Evolutionary conservation across 2,888 invertebrate species (phyloP).

Genomic region (Tiphia femorata): DNA sequence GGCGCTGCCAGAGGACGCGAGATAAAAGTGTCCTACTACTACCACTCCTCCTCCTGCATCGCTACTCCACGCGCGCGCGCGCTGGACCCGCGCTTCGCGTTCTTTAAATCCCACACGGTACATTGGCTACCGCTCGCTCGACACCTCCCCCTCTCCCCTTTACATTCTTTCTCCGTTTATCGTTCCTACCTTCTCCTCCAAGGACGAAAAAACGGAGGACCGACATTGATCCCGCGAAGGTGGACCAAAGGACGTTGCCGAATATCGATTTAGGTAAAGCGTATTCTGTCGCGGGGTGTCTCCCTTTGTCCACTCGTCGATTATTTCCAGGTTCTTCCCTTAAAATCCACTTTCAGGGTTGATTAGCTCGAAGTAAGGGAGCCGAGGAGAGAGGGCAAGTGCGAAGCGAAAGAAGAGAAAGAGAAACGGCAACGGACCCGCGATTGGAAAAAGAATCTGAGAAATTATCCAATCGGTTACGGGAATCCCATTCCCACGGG

Average conservation of each 20-base stretch:
- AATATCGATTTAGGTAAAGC: background rate
- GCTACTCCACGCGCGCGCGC: background rate
- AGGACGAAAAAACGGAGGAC: background rate
- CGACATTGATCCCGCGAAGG: background rate
- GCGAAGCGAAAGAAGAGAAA: background rate
- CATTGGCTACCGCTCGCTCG: conserved; percentile 39
- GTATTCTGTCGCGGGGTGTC: too few species aligned
- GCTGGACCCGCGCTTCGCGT: conserved; percentile 44
- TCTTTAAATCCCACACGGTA: conserved; percentile 44
- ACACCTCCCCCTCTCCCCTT: background rate
- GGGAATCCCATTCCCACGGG: conserved; percentile 34
- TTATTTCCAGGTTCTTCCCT: too few species aligned
- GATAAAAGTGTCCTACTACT: too few species aligned
- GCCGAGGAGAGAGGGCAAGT: background rate
- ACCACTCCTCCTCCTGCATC: background rate
- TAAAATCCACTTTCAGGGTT: too few species aligned
- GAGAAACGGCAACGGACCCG: background rate
- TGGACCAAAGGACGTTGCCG: background rate
- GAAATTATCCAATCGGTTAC: background rate
- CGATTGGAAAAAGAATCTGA: background rate
- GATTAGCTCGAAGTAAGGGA: too few species aligned
- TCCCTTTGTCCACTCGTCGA: too few species aligned
- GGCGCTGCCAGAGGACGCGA: too few species aligned
- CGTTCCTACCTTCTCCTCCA: background rate
- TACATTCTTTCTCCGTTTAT: background rate